These are phyloP conservation scores for Eudasyphora cyanicolor DNA, from an alignment of 2,888 invertebrate species.

Conservation along the genomic window DNA sequence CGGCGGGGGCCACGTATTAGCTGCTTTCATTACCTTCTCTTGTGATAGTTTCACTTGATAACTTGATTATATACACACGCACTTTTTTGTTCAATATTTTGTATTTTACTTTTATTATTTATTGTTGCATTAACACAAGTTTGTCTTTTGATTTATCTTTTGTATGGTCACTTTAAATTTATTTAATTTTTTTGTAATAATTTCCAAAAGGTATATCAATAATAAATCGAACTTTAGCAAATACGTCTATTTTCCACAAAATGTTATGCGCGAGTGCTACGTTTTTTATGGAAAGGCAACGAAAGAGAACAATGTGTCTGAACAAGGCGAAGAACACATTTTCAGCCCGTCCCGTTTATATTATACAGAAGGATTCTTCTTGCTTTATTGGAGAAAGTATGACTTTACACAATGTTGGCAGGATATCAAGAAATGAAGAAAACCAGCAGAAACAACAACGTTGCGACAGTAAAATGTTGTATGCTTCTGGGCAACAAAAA, in stretches of 20 bases:
- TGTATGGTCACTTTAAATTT: conserved; percentile 1
- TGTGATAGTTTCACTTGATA: not conserved
- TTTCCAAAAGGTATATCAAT: conserved; percentile 48
- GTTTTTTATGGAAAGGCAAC: conserved; percentile 57
- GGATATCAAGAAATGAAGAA: conserved; percentile 55
- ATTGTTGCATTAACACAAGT: not conserved
- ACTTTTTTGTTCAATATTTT: conserved; percentile 5
- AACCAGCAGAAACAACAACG: conserved; percentile 49
- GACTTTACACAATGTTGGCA: conserved; percentile 59
- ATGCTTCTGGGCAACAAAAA: conserved; percentile 62
- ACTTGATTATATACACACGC: not conserved
- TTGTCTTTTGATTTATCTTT: not conserved
- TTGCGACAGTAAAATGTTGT: conserved; percentile 19
- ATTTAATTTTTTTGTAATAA: conserved; percentile 5
- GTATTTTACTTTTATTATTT: not conserved
- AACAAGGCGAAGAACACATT: conserved; percentile 34
- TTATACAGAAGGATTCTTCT: conserved; percentile 22
- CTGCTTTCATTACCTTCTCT: not conserved
- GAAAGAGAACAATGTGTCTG: conserved; percentile 52
- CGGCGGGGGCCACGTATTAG: not conserved
- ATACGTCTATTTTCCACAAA: conserved; percentile 68
- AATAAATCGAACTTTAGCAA: conserved; percentile 58
- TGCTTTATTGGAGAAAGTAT: conserved; percentile 48
- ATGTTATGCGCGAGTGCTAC: conserved; percentile 69
- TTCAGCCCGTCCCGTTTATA: conserved; percentile 37